Percentiles rank a stretch among this genome's conserved stretches.
These are phyloP conservation scores for Melinopterus prodromus DNA, from an alignment of 2,888 invertebrate species.

Conservation along the genomic window DNA sequence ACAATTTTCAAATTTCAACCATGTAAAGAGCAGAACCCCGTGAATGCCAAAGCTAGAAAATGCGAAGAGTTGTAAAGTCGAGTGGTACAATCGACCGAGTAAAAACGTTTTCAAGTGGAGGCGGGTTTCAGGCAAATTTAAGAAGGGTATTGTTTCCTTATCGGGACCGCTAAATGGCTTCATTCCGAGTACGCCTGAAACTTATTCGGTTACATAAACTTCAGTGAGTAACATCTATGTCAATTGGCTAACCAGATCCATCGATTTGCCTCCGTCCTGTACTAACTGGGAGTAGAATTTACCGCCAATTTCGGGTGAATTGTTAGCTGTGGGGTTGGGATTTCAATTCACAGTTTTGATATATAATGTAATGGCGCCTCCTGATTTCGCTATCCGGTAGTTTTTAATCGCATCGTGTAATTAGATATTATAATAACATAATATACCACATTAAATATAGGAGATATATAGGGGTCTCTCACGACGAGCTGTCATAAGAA, in stretches of 20 bases:
- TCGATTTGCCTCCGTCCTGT: constrained; percentile 4
- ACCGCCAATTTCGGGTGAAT: background rate
- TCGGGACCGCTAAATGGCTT: background rate
- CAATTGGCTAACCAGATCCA: constrained; percentile 4
- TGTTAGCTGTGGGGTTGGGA: background rate
- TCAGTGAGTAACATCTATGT: constrained; percentile 4
- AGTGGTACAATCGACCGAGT: background rate
- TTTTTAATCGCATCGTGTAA: too few relatives aligned
- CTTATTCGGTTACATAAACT: constrained; percentile 4
- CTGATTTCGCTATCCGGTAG: background rate
- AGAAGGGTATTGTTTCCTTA: background rate
- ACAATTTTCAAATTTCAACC: too few relatives aligned
- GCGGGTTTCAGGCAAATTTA: background rate
- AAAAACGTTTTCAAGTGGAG: background rate
- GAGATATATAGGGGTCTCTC: too few relatives aligned
- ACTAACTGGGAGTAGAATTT: background rate
- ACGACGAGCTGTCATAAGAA: too few relatives aligned
- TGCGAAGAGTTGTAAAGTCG: background rate
- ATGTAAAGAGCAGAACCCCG: background rate
- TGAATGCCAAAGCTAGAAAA: background rate
- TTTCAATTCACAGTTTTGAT: background rate
- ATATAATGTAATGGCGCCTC: background rate
- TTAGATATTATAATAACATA: too few relatives aligned
- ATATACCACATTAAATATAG: too few relatives aligned
- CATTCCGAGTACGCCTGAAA: background rate